Evolutionary conservation across 1,140 invertebrate species (phyloP), one percentile per base, ranked within the genome.

Genomic region (Drosophila carrolli): DNA sequence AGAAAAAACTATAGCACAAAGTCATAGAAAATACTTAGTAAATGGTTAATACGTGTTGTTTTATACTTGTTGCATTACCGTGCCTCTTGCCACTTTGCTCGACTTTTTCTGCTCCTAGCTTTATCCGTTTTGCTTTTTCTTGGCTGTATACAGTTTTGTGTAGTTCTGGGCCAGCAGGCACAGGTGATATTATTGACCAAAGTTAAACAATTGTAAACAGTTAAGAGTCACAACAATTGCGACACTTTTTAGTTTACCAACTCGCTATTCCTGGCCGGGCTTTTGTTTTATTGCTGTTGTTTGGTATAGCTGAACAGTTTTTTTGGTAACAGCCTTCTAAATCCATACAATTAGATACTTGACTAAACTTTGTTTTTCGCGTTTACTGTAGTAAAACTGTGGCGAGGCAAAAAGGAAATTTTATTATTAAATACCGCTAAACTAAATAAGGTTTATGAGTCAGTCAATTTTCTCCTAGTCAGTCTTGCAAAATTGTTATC

Each of bases 161-260:
- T 66, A 55, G 66, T 72, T 84, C 41, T 65, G 57, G 62, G 35
- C 27, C 48, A 51, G 46, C 51, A 41, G 70, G 72, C 82, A 60
- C 85, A 89, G 85, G 73, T 84, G 85, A 81, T 78, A 84, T 75
- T 90, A 81, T 81, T 89, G 76, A 75, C 81, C 77, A 84, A 89
- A 89, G 77, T 84, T 84, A 81, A 89, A 81, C 80, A 84, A 83
- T 81, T 89, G 84, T 55, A 55, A 81, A 72, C 63, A 63, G 77
- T 81, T 67, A 72, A 73, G 78, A 88, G 76, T 88, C 61, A 68
- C 58, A 83, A 79, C 61, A 83, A 83, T 74, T 62, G 84, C 73
- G 50, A 77, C 78, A 84, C 76, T 89, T 81, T 84, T 82, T 75
- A 76, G 75, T 75, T 86, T 73, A 76, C 47, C 70, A 74, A 67